phyloP scores from a whole-genome alignment of 2,888 invertebrate species.

The Hemithea aestivaria region DNA sequence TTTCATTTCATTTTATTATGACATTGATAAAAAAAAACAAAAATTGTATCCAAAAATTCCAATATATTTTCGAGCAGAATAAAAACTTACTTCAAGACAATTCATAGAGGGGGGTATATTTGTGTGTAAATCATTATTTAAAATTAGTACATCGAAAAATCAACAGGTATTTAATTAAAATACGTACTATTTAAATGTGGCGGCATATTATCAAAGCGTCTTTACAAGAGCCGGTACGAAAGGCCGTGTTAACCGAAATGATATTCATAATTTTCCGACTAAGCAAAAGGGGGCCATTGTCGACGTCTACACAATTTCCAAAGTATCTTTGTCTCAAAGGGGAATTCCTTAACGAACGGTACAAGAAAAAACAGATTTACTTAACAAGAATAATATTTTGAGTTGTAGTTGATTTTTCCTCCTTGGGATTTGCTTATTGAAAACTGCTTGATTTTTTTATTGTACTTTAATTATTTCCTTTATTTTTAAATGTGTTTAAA shows the following conservation, averaged over 20 bases:
- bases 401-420: constrained; percentile 4
- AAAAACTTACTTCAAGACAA: too few relatives aligned
- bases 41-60: too few relatives aligned
- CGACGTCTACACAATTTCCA: constrained; percentile 12
- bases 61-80: too few relatives aligned
- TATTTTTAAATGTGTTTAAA: too few relatives aligned
- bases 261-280: constrained; percentile 28
- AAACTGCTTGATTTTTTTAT: constrained; percentile 5
- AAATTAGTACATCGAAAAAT: too few relatives aligned
- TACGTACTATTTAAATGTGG: too few relatives aligned
- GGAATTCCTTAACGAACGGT: constrained; percentile 17
- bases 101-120: too few relatives aligned
- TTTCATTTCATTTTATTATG: too few relatives aligned
- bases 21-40: too few relatives aligned
- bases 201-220: constrained; percentile 17
- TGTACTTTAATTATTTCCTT: neutral
- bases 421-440: constrained; percentile 2
- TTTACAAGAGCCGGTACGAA: constrained; percentile 22
- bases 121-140: too few relatives aligned
- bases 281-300: constrained; percentile 18
- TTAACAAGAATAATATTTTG: constrained; percentile 17
- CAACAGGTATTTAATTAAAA: too few relatives aligned
- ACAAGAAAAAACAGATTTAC: constrained; percentile 19
- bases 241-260: constrained; percentile 26
- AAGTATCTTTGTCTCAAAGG: constrained; percentile 24